Evolutionary conservation across 2,888 invertebrate genomes (phyloP).

Genomic region (Crepidodera aurea): DNA sequence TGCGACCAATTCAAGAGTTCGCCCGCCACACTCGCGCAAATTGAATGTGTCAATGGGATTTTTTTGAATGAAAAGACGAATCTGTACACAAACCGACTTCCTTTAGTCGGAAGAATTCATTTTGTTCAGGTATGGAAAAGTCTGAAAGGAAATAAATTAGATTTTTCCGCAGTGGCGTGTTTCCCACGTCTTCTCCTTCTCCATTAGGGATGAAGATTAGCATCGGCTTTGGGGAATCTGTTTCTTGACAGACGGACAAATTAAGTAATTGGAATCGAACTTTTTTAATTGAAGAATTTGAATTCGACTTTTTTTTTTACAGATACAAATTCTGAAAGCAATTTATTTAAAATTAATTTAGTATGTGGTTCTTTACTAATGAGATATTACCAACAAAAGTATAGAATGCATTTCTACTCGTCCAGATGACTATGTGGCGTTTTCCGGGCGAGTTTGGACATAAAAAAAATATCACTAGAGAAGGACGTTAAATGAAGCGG

Average conservation of each 20-base stretch:
- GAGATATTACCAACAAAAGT: too few species aligned
- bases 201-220: conserved; percentile 20
- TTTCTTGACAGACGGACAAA: conserved; percentile 16
- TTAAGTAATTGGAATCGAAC: conserved; percentile 14
- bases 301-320: conserved; percentile 6
- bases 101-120: conserved; percentile 42
- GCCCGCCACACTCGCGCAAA: conserved; percentile 52
- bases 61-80: conserved; percentile 53
- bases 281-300: too few species aligned
- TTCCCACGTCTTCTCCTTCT: conserved; percentile 10
- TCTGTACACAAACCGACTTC: conserved; percentile 50
- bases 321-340: too few species aligned
- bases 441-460: too few species aligned
- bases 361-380: too few species aligned
- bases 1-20: conserved; percentile 18
- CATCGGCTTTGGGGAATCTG: neutral
- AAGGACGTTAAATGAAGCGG: too few species aligned
- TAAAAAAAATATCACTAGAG: too few species aligned
- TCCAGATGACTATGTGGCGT: too few species aligned
- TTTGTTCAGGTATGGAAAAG: conserved; percentile 50
- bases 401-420: too few species aligned
- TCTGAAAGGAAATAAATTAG: conserved; percentile 50
- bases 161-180: conserved; percentile 44
- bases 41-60: conserved; percentile 57
- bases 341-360: too few species aligned